These are phyloP conservation scores for Pseudorhiza aurosa DNA, from an alignment of 30 jellyfish, hydroid and myxozoan genomes.

Conservation along the genomic window DNA sequence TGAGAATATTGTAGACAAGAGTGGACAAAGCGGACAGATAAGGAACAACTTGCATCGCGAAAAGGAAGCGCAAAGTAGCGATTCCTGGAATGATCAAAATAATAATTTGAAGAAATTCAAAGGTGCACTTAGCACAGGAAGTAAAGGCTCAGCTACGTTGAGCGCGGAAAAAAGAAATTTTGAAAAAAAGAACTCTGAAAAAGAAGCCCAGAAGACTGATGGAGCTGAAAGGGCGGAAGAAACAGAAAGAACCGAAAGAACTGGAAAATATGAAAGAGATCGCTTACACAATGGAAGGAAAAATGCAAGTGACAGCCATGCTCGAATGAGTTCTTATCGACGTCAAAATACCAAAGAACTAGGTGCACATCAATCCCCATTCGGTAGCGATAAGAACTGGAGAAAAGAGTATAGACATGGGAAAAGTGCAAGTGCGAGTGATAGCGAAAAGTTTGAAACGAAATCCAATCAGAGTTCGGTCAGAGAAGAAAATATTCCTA, in stretches of 20 bases:
- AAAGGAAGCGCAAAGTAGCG: not conserved
- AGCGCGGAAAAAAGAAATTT: not conserved
- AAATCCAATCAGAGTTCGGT: too few species aligned
- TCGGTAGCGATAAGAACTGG: too few species aligned
- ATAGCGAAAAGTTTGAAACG: too few species aligned
- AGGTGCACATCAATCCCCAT: too few species aligned
- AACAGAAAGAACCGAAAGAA: not conserved
- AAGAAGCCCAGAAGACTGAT: not conserved
- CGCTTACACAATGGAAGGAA: too few species aligned
- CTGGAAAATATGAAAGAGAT: not conserved
- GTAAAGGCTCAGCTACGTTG: not conserved
- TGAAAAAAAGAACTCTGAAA: too few species aligned
- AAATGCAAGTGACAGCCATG: too few species aligned
- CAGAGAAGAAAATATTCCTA: too few species aligned
- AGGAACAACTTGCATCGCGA: not conserved
- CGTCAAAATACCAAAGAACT: too few species aligned
- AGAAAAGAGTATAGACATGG: too few species aligned
- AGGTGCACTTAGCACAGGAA: not conserved
- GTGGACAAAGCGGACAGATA: not conserved
- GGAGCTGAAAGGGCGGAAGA: not conserved
- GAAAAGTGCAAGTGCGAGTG: too few species aligned
- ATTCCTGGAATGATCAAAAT: not conserved
- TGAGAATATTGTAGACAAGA: not conserved
- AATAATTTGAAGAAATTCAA: not conserved
- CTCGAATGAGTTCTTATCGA: not conserved